Conservation (phyloP, 2,797 vertebrate species). For the Euthynnus affinis region DNA sequence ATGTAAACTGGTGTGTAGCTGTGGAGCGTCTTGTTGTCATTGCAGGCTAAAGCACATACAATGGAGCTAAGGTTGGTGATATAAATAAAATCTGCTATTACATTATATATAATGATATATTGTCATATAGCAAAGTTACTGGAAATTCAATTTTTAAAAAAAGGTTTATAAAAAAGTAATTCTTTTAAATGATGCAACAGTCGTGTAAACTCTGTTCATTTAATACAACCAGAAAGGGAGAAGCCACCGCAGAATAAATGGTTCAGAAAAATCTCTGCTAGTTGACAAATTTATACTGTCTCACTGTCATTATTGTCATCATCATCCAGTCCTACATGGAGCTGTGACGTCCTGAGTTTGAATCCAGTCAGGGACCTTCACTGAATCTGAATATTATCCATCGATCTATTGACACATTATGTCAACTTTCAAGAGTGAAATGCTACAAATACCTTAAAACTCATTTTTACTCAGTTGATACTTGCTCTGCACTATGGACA, state of each 20-base stretch:
- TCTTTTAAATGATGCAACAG: conserved; percentile 26
- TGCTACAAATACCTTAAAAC: conserved; percentile 1
- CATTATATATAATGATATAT: neutral
- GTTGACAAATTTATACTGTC: neutral
- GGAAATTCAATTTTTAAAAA: neutral
- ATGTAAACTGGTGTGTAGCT: conserved; percentile 23
- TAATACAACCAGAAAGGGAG: neutral
- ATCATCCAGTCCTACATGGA: neutral
- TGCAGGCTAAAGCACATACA: conserved; percentile 5
- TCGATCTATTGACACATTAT: neutral
- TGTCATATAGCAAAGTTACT: neutral
- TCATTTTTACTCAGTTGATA: neutral
- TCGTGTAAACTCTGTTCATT: neutral
- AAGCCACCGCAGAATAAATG: neutral
- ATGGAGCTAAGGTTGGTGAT: neutral
- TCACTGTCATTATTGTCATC: neutral
- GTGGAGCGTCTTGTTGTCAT: neutral
- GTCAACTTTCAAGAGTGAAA: neutral
- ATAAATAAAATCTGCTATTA: neutral
- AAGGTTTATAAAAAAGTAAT: conserved; percentile 1
- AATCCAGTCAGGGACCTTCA: conserved; percentile 1
- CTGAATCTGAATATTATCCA: neutral
- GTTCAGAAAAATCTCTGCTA: neutral
- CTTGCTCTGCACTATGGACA: neutral
- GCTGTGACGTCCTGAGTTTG: neutral